A percentile compares a stretch with the other conserved stretches of the same genome.
phyloP scores from a whole-genome alignment of 2,888 invertebrate genomes.

The Podotricha telesiphe region DNA sequence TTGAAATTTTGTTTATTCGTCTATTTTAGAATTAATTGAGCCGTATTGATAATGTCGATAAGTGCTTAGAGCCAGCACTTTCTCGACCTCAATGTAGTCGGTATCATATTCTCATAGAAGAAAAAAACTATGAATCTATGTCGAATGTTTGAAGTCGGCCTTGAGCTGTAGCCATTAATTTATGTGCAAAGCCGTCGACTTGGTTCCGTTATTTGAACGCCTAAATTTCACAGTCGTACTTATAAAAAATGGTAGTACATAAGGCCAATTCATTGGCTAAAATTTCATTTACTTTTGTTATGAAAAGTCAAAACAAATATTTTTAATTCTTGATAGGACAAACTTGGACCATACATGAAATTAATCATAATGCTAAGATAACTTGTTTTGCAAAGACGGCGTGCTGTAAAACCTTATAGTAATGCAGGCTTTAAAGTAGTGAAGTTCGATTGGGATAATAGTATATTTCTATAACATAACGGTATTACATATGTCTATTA shows the following conservation, averaged over 20 bases:
- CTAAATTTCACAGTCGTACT: slow-evolving; percentile 55
- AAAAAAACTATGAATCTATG: slow-evolving; percentile 81
- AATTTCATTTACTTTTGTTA: not conserved
- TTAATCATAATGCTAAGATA: slow-evolving; percentile 36
- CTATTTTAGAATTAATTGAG: slow-evolving; percentile 14
- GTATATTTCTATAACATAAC: slow-evolving; percentile 47
- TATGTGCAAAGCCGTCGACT: slow-evolving; percentile 77
- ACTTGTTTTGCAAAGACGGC: slow-evolving; percentile 32
- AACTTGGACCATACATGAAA: slow-evolving; percentile 35
- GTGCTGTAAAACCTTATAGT: slow-evolving; percentile 31
- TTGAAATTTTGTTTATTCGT: not conserved
- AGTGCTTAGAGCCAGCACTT: slow-evolving; percentile 61
- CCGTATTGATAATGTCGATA: slow-evolving; percentile 21
- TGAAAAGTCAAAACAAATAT: not conserved
- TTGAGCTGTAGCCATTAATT: slow-evolving; percentile 80
- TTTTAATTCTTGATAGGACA: not conserved
- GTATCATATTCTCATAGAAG: slow-evolving; percentile 76
- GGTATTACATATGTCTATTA: slow-evolving; percentile 36
- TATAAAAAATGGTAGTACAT: slow-evolving; percentile 27
- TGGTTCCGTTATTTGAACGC: slow-evolving; percentile 74
- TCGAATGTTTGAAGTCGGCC: slow-evolving; percentile 82
- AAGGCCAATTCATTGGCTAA: not conserved
- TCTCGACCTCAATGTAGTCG: slow-evolving; percentile 78
- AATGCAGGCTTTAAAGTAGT: slow-evolving; percentile 37
- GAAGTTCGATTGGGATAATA: slow-evolving; percentile 43